Evolutionary conservation across 2,113 vertebrate genomes (phyloP), one percentile per base, ranked within the genome.

Genomic region (Aptenodytes forsteri): DNA sequence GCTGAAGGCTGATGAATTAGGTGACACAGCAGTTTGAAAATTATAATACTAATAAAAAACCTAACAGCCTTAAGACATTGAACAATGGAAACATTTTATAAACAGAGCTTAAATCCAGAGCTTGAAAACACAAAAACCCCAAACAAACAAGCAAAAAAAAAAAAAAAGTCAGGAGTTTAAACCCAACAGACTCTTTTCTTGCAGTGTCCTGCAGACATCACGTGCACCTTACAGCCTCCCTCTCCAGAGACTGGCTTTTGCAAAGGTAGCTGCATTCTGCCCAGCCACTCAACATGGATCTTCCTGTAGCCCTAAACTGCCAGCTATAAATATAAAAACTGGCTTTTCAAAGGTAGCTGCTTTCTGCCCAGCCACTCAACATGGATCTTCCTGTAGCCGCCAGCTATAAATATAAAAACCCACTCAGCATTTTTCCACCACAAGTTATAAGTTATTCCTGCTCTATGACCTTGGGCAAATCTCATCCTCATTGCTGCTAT

Each of bases 1-100:
- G 96, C 93, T 93, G 94, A 96, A 81, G 96, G 96, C 94, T 97
- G 96, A 96, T 55, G 90, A 93, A 87, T 95, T 34, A 82, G 81
- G 56, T 94, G 98, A 98, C 80, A 62, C 87, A 95, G 96, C 96
- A 64, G 67, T 84, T 96, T 93, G 89, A 90, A 88, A 34, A 67
- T 59, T 36, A 65, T 66, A 16, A 58, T 59, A 59, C 36, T 65
- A 62, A 77, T 65, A 44, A 56, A 58, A 44, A 42, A 2, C 0
- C 25, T 72, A 83, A 26, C 13, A 85, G 71, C 61, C 18, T 61
- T 9, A 23, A 61, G 38, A 42, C 76, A 55, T 0, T 11, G 46
- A 71, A 87, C 36, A 62, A 70, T 22, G 7, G 71, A 55, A 66
- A 80, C 19, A 7, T 14, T 67, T 55, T 88, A 88, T 70, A 80